Base-by-base conservation (phyloP, 2,797 vertebrate species). In the Anas flavirostris region DNA sequence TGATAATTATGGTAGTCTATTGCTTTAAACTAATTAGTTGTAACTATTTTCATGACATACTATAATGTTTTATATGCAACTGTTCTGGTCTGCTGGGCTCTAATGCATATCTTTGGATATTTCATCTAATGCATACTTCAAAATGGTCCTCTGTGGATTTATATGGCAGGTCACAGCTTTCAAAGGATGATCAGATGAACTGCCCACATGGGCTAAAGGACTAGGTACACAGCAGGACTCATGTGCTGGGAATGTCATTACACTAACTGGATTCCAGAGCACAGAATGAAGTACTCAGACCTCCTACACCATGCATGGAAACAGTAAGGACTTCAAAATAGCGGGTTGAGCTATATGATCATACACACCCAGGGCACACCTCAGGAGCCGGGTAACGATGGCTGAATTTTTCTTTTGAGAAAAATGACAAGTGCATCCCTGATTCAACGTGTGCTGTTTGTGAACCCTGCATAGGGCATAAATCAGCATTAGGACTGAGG, bases 1-100 rank as follows among this genome's bases (percentile, higher is more conserved):
- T 87, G 9, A 83, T 92, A 93, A 95, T 96, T 94, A 94, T 72
- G 53, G 63, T 63, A 73, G 63, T 95, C 77, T 94, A 66, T 63
- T 83, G 89, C 91, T 86, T 90, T 86, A 73, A 91, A 73, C 86
- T 88, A 92, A 95, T 95, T 83, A 79, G 70, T 33, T 79, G 55
- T 79, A 95, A 92, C 82, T 33, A 52, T 91, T 95, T 94, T 92
- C 81, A 89, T 70, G 64, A 88, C 41, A 70, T 50, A 46, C 79
- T 33, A 74, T 82, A 58, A 95, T 46, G 58, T 95, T 95, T 91
- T 92, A 89, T 93, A 81, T 53, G 76, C 82, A 94, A 35, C 62
- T 68, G 76, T 73, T 63, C 66, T 2, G 74, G 87, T 88, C 94
- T 94, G 70, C 39, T 66, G 59, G 33, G 8, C 88, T 93, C 63